Evolutionary conservation across 1,140 invertebrate species (phyloP).

Genomic region (Pseudomyrmex gracilis): DNA sequence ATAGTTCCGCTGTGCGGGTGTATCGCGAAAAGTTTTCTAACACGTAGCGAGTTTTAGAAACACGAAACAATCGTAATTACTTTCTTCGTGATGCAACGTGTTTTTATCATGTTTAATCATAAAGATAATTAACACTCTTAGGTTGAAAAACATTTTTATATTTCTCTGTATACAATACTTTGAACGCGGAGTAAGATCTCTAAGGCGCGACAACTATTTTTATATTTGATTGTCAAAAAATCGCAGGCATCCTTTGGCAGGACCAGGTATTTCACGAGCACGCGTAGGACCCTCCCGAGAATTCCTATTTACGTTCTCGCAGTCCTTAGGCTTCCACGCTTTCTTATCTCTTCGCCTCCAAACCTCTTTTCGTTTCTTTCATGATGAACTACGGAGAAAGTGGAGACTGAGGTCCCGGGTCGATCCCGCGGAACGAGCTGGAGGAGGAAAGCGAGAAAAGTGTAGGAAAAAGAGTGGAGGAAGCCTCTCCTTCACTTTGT

Average conservation of each 20-base stretch:
- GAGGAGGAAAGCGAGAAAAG: constrained; percentile 10
- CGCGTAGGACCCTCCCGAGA: neutral
- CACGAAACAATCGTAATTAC: constrained; percentile 1
- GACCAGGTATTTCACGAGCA: neutral
- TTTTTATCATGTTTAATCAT: neutral
- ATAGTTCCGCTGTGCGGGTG: no score
- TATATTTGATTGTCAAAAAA: neutral
- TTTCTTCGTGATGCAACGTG: neutral
- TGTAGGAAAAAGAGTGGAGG: neutral
- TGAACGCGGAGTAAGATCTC: no score
- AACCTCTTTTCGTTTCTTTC: constrained; percentile 32
- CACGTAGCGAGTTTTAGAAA: no score
- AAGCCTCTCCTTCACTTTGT: constrained; percentile 42
- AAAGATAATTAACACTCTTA: neutral
- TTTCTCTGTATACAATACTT: no score
- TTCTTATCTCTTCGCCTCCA: constrained; percentile 47
- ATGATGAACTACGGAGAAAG: constrained; percentile 37
- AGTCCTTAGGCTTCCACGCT: constrained; percentile 39
- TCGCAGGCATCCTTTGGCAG: neutral
- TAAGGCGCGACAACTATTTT: no score
- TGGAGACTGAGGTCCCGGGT: constrained; percentile 3
- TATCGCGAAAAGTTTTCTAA: neutral
- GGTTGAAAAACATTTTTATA: no score
- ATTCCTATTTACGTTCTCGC: constrained; percentile 30
- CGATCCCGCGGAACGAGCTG: constrained; percentile 14